Conservation (phyloP, 2,113 vertebrate species). For the Odocoileus virginianus region DNA sequence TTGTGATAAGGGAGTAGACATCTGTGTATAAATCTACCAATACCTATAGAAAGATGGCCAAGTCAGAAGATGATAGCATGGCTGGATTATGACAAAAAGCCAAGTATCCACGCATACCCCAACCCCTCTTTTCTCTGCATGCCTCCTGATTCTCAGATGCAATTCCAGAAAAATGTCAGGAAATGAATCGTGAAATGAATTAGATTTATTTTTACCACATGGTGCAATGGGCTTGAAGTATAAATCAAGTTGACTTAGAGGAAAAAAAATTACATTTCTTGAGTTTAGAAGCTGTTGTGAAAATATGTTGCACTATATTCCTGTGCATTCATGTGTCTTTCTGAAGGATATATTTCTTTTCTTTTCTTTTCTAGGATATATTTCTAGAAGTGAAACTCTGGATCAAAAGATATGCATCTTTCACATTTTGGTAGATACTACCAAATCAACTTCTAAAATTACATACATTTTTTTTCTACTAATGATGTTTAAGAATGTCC, state of each 20-base stretch:
- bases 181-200: not conserved
- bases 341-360: not conserved
- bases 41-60: not conserved
- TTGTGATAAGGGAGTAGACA: not conserved
- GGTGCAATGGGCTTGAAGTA: not conserved
- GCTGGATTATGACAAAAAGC: not conserved
- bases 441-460: not conserved
- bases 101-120: not conserved
- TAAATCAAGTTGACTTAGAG: not conserved
- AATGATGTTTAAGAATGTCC: not conserved
- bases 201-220: slow-evolving; percentile 37
- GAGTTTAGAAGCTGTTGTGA: not conserved
- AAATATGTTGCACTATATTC: not conserved
- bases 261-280: not conserved
- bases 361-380: not conserved
- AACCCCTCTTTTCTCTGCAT: not conserved
- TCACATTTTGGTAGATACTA: not conserved
- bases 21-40: not conserved
- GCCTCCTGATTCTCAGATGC: not conserved
- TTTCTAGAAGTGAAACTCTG: slow-evolving; percentile 15
- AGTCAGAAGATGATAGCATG: not conserved
- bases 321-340: not conserved
- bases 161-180: not conserved
- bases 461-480: not conserved
- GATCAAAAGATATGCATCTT: not conserved